A percentile compares a stretch with the other conserved stretches of the same genome.
Conservation (phyloP, 2,888 invertebrate genomes). For the Dorcus parallelipipedus region DNA sequence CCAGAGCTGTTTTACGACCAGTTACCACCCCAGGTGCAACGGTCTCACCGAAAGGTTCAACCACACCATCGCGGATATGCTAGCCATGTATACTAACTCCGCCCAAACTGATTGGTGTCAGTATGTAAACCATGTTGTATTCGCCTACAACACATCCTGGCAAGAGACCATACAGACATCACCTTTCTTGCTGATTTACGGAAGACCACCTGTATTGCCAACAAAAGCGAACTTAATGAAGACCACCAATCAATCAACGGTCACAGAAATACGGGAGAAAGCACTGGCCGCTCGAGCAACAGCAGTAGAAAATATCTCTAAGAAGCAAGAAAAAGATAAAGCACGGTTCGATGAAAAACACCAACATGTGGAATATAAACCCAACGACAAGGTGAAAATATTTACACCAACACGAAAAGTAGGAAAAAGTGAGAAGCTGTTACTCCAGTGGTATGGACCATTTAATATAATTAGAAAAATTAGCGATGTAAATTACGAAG, state of each 20-base stretch:
- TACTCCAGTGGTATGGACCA: neutral
- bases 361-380: constrained; percentile 18
- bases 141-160: constrained; percentile 26
- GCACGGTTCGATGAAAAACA: constrained; percentile 27
- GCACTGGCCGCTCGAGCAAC: constrained; percentile 6
- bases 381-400: constrained; percentile 24
- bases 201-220: constrained; percentile 21
- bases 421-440: constrained; percentile 26
- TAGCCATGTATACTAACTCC: neutral
- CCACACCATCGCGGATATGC: constrained; percentile 4
- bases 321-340: constrained; percentile 23
- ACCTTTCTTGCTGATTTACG: constrained; percentile 6
- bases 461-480: too few relatives aligned
- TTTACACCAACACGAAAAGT: constrained; percentile 27
- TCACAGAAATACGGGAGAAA: constrained; percentile 8
- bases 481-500: too few relatives aligned
- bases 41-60: constrained; percentile 14
- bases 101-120: neutral
- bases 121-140: constrained; percentile 16
- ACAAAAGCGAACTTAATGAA: constrained; percentile 11
- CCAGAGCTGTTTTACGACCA: neutral
- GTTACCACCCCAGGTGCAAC: constrained; percentile 4
- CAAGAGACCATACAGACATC: constrained; percentile 26
- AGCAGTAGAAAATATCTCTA: constrained; percentile 21
- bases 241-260: constrained; percentile 10